Percentiles rank a stretch among this genome's conserved stretches.
Conservation (phyloP, 2,797 vertebrate species). For the Silurus aristotelis region DNA sequence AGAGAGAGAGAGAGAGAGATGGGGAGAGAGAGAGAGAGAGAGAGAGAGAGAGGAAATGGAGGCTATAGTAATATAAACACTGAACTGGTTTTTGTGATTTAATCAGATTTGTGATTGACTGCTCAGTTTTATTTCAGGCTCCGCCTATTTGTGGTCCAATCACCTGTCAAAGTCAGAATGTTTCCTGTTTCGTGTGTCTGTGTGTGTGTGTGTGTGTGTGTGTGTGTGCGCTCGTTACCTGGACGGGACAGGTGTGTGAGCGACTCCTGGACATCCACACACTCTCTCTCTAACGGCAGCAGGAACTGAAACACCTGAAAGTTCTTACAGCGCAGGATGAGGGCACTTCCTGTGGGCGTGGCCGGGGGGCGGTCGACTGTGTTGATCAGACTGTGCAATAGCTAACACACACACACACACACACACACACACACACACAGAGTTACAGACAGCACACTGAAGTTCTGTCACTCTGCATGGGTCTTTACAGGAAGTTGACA, state of each 20-base stretch:
- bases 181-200: background rate
- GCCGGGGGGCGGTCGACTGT: conserved; percentile 84
- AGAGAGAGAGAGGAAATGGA: background rate
- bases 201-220: background rate
- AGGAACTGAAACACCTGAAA: conserved; percentile 86
- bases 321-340: conserved; percentile 91
- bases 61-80: background rate
- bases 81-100: background rate
- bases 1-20: conserved; percentile 27
- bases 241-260: conserved; percentile 84
- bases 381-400: conserved; percentile 90
- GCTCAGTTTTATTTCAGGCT: background rate
- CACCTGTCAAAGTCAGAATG: background rate
- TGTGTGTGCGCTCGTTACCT: conserved; percentile 58
- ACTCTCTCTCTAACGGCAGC: conserved; percentile 86
- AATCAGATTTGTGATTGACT: background rate
- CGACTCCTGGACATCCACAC: conserved; percentile 84
- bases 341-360: conserved; percentile 81
- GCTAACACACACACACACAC: conserved; percentile 64
- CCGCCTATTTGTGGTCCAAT: background rate
- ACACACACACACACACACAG: background rate
- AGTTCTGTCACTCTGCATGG: background rate
- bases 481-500: background rate
- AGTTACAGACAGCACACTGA: background rate
- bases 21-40: background rate